Evolutionary conservation across 2,797 vertebrate genomes (phyloP), one percentile per base, ranked within the genome.

Genomic region (Spondyliosoma cantharus): DNA sequence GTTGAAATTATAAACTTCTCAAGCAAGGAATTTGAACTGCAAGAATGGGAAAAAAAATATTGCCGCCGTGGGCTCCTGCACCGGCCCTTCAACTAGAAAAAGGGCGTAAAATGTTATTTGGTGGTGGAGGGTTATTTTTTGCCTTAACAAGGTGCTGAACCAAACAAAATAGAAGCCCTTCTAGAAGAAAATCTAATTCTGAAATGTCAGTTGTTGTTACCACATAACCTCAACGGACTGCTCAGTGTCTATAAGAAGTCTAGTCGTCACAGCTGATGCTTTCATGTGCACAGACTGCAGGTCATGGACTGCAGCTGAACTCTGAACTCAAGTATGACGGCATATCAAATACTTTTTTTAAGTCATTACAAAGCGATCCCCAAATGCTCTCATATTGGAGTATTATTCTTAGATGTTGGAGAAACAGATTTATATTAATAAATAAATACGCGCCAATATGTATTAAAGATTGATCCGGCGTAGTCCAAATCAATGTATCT

Each of bases 1-100:
- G 78, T 74, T 74, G 69, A 91, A 90, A 91, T 91, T 54, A 90
- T 87, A 78, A 93, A 89, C 86, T 90, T 78, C 76, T 87, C 81
- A 81, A 88, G 88, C 60, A 78, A 82, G 50, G 77, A 86, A 77
- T 89, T 32, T 76, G 49, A 88, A 72, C 53, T 59, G 78, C 32
- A 76, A 61, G 67, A 70, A 84, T 75, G 76, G 74, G 7, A 37
- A 37, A 14, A 45, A 84, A 88, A 71, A 74, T 73, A 58, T 84
- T 81, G 82, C 78, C 16, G 32, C 80, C 69, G 74, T 25, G 15
- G 46, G 32, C 52, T 72, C 27, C 66, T 67, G 65, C 71, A 83
- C 46, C 48, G 56, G 49, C 67, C 74, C 66, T 43, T 57, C 19
- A 79, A 84, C 60, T 66, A 58, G 70, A 52, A 65, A 53, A 49